These are phyloP conservation scores for Formica exsecta DNA, from an alignment of 1,140 invertebrate genomes.

Conservation along the genomic window DNA sequence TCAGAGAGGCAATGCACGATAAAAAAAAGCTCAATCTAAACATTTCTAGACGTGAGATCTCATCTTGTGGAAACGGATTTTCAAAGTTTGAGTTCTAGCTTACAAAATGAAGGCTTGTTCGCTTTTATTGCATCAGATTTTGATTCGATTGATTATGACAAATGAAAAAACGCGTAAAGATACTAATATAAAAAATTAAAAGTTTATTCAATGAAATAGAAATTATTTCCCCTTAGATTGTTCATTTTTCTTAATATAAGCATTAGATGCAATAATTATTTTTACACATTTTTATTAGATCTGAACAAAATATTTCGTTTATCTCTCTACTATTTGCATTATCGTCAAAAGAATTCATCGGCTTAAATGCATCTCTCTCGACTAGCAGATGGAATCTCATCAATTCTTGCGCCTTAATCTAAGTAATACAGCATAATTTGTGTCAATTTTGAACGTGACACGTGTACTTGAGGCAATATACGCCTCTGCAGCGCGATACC, in stretches of 20 bases:
- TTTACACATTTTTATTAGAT: neutral
- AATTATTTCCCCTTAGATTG: neutral
- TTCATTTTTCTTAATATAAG: neutral
- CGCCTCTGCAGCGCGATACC: conserved; percentile 14
- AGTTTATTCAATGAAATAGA: neutral
- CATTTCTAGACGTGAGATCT: no score
- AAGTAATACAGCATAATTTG: neutral
- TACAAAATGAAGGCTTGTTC: no score
- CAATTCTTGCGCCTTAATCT: neutral
- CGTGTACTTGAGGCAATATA: conserved; percentile 26
- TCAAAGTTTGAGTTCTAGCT: no score
- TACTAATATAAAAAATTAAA: neutral
- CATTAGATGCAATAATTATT: conserved; percentile 12
- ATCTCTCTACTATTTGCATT: neutral
- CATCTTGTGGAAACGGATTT: no score
- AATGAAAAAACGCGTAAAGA: neutral
- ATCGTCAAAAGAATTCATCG: conserved; percentile 9
- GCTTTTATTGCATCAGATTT: neutral
- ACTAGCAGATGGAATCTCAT: neutral
- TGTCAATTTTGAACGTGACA: conserved; percentile 3
- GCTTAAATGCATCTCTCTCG: neutral
- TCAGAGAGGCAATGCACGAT: no score
- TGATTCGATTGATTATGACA: neutral
- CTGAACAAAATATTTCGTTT: conserved; percentile 3
- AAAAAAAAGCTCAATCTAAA: no score